Evolutionary conservation across 2,888 invertebrate species (phyloP).

Genomic region (Criorhina ranunculi): DNA sequence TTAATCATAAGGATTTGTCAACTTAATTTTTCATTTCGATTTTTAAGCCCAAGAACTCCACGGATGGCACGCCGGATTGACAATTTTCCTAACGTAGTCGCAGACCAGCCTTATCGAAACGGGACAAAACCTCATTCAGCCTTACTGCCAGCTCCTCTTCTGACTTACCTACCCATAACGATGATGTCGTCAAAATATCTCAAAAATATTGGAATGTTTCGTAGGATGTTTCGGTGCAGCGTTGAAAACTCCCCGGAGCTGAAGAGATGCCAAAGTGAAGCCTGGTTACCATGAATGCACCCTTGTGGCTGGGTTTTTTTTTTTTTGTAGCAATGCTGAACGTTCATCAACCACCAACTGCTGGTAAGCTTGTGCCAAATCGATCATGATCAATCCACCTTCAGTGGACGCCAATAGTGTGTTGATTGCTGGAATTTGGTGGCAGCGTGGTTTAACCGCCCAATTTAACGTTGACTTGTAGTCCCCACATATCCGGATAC

Average conservation of each 20-base stretch:
- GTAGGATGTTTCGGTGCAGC: conserved; percentile 55
- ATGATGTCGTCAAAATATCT: conserved; percentile 76
- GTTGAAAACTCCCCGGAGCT: conserved; percentile 63
- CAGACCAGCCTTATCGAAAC: too few species aligned
- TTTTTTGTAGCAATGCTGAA: too few species aligned
- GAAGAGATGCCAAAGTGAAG: conserved; percentile 78
- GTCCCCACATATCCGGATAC: conserved; percentile 78
- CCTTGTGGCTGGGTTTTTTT: too few species aligned
- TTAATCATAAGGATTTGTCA: conserved; percentile 29
- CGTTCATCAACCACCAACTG: conserved; percentile 80
- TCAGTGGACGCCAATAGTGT: conserved; percentile 69
- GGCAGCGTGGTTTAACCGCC: conserved; percentile 75
- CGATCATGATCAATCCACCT: conserved; percentile 80
- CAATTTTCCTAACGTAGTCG: too few species aligned
- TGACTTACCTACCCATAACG: conserved; percentile 37
- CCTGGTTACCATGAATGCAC: too few species aligned
- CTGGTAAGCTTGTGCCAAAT: conserved; percentile 81
- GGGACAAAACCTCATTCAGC: conserved; percentile 17
- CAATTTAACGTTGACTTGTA: conserved; percentile 79
- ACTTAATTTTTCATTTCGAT: conserved; percentile 26
- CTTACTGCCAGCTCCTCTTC: conserved; percentile 16
- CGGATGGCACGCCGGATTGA: too few species aligned
- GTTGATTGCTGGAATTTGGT: conserved; percentile 74
- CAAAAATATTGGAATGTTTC: too few species aligned
- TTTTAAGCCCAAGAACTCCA: too few species aligned